phyloP scores from a whole-genome alignment of 2,888 invertebrate species.

The Watsonalla binaria region DNA sequence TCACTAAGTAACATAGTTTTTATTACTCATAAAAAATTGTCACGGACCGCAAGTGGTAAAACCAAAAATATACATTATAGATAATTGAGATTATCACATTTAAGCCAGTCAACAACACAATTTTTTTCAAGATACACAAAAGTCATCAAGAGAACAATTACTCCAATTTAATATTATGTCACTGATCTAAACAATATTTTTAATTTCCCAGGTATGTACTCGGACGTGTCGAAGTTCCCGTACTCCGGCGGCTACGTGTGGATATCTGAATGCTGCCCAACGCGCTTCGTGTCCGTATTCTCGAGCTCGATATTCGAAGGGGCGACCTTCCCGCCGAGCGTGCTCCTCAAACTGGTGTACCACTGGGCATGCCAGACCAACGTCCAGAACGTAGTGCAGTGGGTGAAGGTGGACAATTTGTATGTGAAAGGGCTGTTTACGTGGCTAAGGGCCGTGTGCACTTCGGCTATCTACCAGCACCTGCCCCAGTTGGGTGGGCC shows the following conservation, averaged over 20 bases:
- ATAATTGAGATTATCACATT: too few relatives aligned
- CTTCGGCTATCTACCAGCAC: constrained; percentile 88
- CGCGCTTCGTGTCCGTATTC: constrained; percentile 91
- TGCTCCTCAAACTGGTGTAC: constrained; percentile 89
- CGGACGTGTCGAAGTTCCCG: constrained; percentile 90
- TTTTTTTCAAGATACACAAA: too few relatives aligned
- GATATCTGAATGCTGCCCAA: constrained; percentile 93
- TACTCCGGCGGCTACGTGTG: constrained; percentile 95
- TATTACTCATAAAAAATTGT: too few relatives aligned
- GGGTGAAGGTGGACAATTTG: constrained; percentile 84
- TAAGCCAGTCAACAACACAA: too few relatives aligned
- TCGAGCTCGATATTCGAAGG: constrained; percentile 92
- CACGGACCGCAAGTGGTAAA: too few relatives aligned
- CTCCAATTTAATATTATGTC: too few relatives aligned
- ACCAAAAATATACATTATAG: too few relatives aligned
- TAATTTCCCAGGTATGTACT: constrained; percentile 84
- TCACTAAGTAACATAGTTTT: too few relatives aligned
- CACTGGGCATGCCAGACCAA: constrained; percentile 96
- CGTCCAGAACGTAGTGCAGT: constrained; percentile 91
- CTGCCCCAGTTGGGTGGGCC: constrained; percentile 85
- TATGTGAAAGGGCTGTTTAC: constrained; percentile 81
- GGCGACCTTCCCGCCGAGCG: constrained; percentile 89
- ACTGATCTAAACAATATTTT: neutral
- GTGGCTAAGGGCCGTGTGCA: constrained; percentile 84
- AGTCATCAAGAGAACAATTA: too few relatives aligned